A percentile compares a stretch with the other conserved stretches of the same genome.
Evolutionary conservation across 2,113 vertebrate species (phyloP).

Genomic region (Ailuropoda melanoleuca): DNA sequence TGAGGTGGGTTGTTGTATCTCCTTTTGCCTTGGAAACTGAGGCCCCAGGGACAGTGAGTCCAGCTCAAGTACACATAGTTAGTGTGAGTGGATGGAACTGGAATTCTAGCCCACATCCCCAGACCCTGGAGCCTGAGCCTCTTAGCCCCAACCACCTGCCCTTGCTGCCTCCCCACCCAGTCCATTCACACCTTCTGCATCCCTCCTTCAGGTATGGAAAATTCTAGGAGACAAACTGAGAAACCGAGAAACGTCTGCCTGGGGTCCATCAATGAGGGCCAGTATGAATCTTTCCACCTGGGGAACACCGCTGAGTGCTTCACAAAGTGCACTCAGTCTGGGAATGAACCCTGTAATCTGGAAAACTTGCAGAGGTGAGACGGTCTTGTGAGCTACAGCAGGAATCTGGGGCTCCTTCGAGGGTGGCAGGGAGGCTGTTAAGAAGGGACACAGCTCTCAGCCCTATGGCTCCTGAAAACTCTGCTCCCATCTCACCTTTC

Average conservation of each 20-base stretch:
- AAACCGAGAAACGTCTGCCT: accelerated
- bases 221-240: not conserved
- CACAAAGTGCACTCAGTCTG: not conserved
- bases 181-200: not conserved
- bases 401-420: not conserved
- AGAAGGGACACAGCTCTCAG: not conserved
- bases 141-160: accelerated
- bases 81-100: not conserved
- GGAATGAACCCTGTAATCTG: not conserved
- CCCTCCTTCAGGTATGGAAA: not conserved
- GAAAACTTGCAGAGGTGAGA: conserved; percentile 62
- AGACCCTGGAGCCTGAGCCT: not conserved
- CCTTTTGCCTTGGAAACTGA: not conserved
- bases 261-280: accelerated
- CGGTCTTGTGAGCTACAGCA: not conserved
- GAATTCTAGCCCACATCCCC: not conserved
- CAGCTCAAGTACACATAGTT: not conserved
- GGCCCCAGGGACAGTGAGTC: not conserved
- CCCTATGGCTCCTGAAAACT: not conserved
- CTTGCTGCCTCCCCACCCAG: not conserved
- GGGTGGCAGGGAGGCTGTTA: no score
- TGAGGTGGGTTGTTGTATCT: not conserved
- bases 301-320: not conserved
- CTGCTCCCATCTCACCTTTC: not conserved
- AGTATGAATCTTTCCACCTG: accelerated